Base-by-base conservation (phyloP, 1,140 invertebrate genomes). In the Drosophila jambulina region DNA sequence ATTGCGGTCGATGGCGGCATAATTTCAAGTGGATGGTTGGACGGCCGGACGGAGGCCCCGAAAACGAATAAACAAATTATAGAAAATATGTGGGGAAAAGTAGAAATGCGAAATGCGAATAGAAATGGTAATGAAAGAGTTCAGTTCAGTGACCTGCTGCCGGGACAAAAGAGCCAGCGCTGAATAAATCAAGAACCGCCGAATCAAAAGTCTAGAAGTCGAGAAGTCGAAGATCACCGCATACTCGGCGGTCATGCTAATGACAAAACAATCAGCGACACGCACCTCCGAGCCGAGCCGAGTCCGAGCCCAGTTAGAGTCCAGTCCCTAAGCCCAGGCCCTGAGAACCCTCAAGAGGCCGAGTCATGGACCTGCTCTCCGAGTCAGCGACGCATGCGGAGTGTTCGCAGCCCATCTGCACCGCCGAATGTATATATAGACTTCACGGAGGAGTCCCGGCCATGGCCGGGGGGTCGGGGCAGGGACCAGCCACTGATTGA, bases 191-290 rank as follows among this genome's bases (percentile, higher is more conserved):
- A 76, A 32, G 19, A 38, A 36, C 21, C 3, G 21, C 29, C 7
- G 63, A 65, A 67, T 67, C 63, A 69, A 43, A 69, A 69, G 65
- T 68, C 62, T 43, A 53, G 21, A 69, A 69, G 64, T 68, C 61
- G 60, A 68, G 29, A 32, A 32, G 29, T 68, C 63, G 61, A 68
- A 67, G 61, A 71, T 54, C 64, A 57, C 64, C 51, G 27, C 68
- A 32, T 29, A 75, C 48, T 48, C 46, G 43, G 36, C 64, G 63
- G 80, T 71, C 76, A 78, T 71, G 80, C 84, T 88, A 88, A 88
- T 90, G 85, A 90, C 85, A 88, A 90, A 72, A 90, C 78, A 90
- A 88, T 88, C 85, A 78, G 64, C 69, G 61, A 64, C 64, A 78
- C 60, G 69, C 80, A 77, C 27, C 12, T 19, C 21, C 21, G 4